A percentile compares a stretch with the other conserved stretches of the same genome.
Evolutionary conservation across 2,797 vertebrate species (phyloP).

Genomic region (Lepidocolaptes lacrymiger): DNA sequence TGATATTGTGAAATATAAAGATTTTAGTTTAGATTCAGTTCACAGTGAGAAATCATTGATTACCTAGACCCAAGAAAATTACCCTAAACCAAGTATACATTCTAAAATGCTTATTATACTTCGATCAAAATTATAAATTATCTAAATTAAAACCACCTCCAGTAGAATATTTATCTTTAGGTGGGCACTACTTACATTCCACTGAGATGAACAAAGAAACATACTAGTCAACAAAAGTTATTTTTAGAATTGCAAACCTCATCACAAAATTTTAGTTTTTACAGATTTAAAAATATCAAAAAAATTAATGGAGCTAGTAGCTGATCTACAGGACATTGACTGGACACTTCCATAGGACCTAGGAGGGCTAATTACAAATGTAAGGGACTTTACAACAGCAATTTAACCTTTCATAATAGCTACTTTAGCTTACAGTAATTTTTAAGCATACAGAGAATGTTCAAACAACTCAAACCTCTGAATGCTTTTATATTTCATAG

Average conservation of each 20-base stretch:
- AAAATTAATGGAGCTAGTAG: not conserved
- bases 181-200: not conserved
- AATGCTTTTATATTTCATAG: not conserved
- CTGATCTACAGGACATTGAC: not conserved
- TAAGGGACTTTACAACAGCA: not conserved
- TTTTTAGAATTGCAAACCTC: not conserved
- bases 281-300: not conserved
- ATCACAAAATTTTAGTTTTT: not conserved
- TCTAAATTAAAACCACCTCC: not conserved
- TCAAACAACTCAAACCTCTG: not conserved
- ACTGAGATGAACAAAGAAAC: not conserved
- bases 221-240: not conserved
- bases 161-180: not conserved
- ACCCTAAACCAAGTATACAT: not conserved
- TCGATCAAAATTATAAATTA: not conserved
- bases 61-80: not conserved
- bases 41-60: not conserved
- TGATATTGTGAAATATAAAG: not conserved
- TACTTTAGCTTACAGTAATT: not conserved
- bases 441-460: not conserved
- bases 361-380: not conserved
- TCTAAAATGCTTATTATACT: not conserved
- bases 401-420: not conserved
- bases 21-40: not conserved
- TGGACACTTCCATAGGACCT: rapidly evolving